phyloP scores from a whole-genome alignment of 1,140 invertebrate species.

The Ostrea edulis region DNA sequence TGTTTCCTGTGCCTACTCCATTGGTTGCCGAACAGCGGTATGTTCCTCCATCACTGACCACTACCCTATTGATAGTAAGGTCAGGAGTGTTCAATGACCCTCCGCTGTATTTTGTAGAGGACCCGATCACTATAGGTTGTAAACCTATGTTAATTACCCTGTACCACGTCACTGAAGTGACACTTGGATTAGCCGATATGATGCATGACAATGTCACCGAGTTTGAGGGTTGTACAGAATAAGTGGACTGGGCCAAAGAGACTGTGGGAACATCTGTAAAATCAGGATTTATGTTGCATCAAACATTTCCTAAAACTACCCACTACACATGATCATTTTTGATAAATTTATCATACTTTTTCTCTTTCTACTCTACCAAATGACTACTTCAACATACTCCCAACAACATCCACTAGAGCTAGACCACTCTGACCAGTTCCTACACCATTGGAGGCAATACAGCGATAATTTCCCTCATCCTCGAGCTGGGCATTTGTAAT shows the following conservation, averaged over 20 bases:
- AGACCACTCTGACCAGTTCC: conserved; percentile 48
- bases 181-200: background rate
- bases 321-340: background rate
- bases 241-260: conserved; percentile 17
- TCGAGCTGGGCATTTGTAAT: conserved; percentile 35
- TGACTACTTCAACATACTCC: conserved; percentile 21
- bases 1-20: conserved; percentile 38
- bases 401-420: conserved; percentile 41
- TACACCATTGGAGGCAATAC: conserved; percentile 45
- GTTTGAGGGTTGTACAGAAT: conserved; percentile 15
- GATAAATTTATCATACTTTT: too few species aligned
- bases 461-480: conserved; percentile 47
- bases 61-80: conserved; percentile 30
- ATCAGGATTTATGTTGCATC: background rate
- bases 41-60: conserved; percentile 12
- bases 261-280: conserved; percentile 47
- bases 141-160: background rate
- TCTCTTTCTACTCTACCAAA: too few species aligned
- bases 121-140: background rate
- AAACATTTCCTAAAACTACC: background rate
- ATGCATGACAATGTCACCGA: conserved; percentile 4
- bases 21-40: conserved; percentile 44
- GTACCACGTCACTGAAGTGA: conserved; percentile 41
- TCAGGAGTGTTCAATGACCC: background rate
- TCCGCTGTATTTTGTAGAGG: conserved; percentile 15